These are phyloP conservation scores for Aleiodes alternator DNA, from an alignment of 2,888 invertebrate genomes.

Conservation along the genomic window DNA sequence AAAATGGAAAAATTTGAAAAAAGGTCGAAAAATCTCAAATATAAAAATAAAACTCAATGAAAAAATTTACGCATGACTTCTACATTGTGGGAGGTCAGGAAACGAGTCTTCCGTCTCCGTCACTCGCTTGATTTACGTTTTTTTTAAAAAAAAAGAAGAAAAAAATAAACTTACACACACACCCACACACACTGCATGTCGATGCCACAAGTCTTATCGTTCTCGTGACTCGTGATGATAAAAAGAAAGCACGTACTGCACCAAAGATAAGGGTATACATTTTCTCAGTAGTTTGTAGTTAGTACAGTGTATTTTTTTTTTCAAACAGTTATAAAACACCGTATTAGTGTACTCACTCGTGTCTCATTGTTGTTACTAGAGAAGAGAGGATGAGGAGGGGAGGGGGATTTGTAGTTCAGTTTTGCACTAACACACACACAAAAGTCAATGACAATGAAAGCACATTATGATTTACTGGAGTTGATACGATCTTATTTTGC, in stretches of 20 bases:
- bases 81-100: slow-evolving; percentile 49
- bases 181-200: slow-evolving; percentile 13
- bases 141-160: no score
- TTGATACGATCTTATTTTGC: slow-evolving; percentile 21
- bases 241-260: slow-evolving; percentile 47
- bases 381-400: no score
- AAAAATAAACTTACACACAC: neutral
- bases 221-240: slow-evolving; percentile 41
- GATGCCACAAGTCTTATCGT: slow-evolving; percentile 25
- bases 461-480: slow-evolving; percentile 25
- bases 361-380: no score
- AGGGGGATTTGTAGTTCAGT: no score
- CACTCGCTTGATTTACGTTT: slow-evolving; percentile 42
- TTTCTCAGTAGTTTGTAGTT: slow-evolving; percentile 31
- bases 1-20: no score
- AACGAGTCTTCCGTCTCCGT: slow-evolving; percentile 45
- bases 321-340: no score
- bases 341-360: no score
- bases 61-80: slow-evolving; percentile 33
- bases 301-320: slow-evolving; percentile 26
- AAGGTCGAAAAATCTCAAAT: no score
- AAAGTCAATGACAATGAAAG: slow-evolving; percentile 12
- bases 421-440: neutral
- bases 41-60: neutral
- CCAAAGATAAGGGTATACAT: slow-evolving; percentile 26